Evolutionary conservation across 2,888 invertebrate genomes (phyloP).

Genomic region (Ichneumoninae sp.): DNA sequence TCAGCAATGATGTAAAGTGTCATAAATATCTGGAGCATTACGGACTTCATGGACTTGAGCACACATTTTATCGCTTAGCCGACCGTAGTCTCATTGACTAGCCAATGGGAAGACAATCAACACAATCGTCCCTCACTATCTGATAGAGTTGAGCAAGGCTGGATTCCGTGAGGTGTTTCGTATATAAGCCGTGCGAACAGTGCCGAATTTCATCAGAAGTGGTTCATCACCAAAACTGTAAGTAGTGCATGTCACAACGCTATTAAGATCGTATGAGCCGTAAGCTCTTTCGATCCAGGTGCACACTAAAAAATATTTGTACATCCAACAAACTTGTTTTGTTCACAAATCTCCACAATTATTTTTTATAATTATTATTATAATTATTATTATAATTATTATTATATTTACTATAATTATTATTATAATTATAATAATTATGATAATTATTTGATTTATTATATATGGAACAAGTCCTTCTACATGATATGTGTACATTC

Average conservation of each 20-base stretch:
- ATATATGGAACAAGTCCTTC: no score
- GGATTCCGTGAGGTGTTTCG: slow-evolving; percentile 31
- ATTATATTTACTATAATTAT: no score
- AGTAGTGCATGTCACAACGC: slow-evolving; percentile 7
- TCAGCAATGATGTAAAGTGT: slow-evolving; percentile 11
- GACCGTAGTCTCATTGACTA: slow-evolving; percentile 48
- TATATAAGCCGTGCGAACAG: slow-evolving; percentile 49
- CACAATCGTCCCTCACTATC: not conserved
- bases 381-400: no score
- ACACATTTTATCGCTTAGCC: slow-evolving; percentile 32
- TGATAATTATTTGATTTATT: no score
- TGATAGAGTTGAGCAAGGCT: not conserved
- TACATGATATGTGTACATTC: no score
- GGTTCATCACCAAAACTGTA: slow-evolving; percentile 38
- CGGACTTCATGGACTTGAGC: not conserved
- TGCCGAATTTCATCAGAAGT: slow-evolving; percentile 21
- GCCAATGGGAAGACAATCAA: slow-evolving; percentile 5
- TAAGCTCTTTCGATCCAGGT: no score
- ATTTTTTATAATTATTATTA: no score
- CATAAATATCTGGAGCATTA: slow-evolving; percentile 9
- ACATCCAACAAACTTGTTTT: no score
- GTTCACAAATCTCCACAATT: no score
- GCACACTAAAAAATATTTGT: no score
- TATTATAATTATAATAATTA: no score
- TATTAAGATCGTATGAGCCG: not conserved